Evolutionary conservation across 2,113 vertebrate species (phyloP).

Genomic region (Lasiurus borealis): DNA sequence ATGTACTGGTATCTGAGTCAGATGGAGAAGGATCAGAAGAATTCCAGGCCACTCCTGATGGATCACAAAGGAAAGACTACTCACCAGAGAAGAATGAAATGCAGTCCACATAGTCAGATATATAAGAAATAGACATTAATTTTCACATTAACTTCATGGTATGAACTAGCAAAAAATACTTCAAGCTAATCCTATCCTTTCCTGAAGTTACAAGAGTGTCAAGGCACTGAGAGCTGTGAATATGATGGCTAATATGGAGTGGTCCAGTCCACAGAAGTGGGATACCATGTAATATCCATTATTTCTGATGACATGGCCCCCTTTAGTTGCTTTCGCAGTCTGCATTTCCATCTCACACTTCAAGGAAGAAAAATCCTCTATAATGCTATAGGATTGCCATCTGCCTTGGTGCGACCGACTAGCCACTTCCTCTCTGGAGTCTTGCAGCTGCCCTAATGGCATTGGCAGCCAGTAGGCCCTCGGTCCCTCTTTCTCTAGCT

Average conservation of each 20-base stretch:
- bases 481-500: neutral
- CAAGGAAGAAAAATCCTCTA: neutral
- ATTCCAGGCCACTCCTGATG: conserved; percentile 1
- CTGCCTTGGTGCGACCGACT: neutral
- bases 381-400: neutral
- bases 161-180: conserved; percentile 12
- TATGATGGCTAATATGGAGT: neutral
- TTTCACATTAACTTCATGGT: neutral
- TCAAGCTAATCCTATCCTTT: neutral
- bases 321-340: neutral
- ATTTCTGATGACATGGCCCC: neutral
- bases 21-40: neutral
- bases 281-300: neutral
- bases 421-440: neutral
- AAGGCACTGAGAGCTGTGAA: neutral
- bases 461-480: neutral
- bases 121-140: neutral
- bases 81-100: neutral
- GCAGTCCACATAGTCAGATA: neutral
- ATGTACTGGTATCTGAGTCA: neutral
- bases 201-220: neutral
- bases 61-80: neutral
- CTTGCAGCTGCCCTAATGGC: neutral
- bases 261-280: neutral
- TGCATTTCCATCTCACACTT: neutral